Base-by-base conservation (phyloP, 2,113 vertebrate genomes). In the Prietella phreatophila region DNA sequence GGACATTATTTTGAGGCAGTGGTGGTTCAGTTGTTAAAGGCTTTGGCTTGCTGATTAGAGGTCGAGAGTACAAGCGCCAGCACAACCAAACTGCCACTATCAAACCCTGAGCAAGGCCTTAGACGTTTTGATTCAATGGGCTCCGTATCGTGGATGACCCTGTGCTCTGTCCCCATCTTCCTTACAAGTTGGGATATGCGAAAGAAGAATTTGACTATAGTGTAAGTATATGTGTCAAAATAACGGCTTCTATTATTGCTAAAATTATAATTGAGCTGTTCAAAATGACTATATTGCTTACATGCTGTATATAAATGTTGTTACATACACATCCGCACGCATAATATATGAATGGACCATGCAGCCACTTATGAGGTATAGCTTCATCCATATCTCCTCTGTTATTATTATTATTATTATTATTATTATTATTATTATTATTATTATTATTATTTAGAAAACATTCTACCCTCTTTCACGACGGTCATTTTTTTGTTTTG, bases 401-500 rank as follows among this genome's bases (percentile, higher is more conserved):
- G 7, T 47, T 47, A 47, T 47, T 47, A 47, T 47, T 47, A 47
- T 47, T 47, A 47, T 47, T 47, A 47, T 47, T 47, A 47, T 47
- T 47, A 47, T 47, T 42, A 42, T 42, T 42, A 42, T 42, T 42
- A 42, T 42, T 42, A 42, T 42, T 42, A 42, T 42, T 42, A 42
- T 42, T 47, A 47, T 47, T 47, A 47, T 47, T 47, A 47, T 47
- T 47, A 47, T 47, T 47, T 47, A 47, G 42, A 47, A 4, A 13
- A 79, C 17, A 81, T 33, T 58, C 11, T 61, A 61, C 5, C 11
- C 3, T 42, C 11, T 15, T 27, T 27, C 22, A 27, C 5, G 25
- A 1, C 1, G 22, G 11, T 42, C 1, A 8, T 61, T 39, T 79
- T 14, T 17, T 14, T 11, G 20, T 95, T 30, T 92, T 96, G 92